Percentiles rank a stretch among this genome's conserved stretches.
Conservation (phyloP, 1,140 invertebrate species). For the Drosophila erecta region DNA sequence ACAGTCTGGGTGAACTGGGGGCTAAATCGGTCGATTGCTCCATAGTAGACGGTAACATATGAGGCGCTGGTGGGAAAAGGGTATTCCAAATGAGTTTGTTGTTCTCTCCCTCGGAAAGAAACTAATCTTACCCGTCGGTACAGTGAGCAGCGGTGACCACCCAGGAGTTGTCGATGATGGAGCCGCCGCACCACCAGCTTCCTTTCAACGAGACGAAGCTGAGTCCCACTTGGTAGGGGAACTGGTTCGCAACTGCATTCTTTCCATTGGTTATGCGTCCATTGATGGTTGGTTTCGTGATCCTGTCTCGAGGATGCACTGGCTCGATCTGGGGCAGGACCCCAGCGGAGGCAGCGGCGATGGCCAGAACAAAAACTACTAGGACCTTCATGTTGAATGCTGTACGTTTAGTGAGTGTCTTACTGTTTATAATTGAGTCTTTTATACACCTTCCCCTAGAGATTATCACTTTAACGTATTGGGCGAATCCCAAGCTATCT, state of each 20-base stretch:
- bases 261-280: conserved; percentile 77
- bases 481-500: conserved; percentile 63
- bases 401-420: conserved; percentile 20
- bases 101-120: too few species aligned
- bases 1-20: conserved; percentile 44
- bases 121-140: conserved; percentile 40
- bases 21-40: conserved; percentile 41
- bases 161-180: conserved; percentile 85
- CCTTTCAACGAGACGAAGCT: conserved; percentile 67
- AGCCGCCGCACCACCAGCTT: conserved; percentile 86
- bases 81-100: neutral
- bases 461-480: conserved; percentile 81
- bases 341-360: conserved; percentile 69
- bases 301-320: conserved; percentile 63
- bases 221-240: conserved; percentile 86
- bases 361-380: conserved; percentile 53
- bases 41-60: conserved; percentile 38
- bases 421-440: conserved; percentile 51
- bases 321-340: conserved; percentile 34
- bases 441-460: conserved; percentile 83
- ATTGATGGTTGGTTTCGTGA: conserved; percentile 26
- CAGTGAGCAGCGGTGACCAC: conserved; percentile 87
- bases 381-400: conserved; percentile 70
- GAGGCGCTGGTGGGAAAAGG: conserved; percentile 14
- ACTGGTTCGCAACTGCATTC: conserved; percentile 81